Conservation (phyloP, 2,113 vertebrate genomes). For the Todiramphus saurophagus region DNA sequence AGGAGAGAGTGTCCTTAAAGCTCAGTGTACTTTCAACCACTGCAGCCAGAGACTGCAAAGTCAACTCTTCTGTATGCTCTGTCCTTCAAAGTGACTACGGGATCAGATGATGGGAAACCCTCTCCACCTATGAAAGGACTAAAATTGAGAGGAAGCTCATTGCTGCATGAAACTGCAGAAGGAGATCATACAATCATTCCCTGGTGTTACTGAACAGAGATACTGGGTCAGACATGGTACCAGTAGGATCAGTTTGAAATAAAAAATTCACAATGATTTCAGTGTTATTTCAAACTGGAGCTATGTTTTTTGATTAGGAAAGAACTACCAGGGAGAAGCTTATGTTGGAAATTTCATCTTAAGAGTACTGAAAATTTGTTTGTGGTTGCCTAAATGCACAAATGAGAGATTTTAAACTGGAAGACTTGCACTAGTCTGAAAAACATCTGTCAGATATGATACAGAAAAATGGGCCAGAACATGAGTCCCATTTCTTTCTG, state of each 20-base stretch:
- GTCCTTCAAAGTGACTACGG: background rate
- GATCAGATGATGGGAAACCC: background rate
- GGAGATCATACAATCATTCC: background rate
- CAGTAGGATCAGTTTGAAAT: background rate
- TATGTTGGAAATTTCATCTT: background rate
- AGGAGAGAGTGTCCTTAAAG: background rate
- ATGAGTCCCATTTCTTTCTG: background rate
- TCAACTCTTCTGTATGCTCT: background rate
- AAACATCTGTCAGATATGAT: background rate
- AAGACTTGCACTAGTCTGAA: background rate
- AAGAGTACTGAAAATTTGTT: background rate
- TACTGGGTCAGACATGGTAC: background rate
- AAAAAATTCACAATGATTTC: background rate
- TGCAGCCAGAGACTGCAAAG: background rate
- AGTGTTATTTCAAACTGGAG: background rate
- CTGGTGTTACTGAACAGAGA: background rate
- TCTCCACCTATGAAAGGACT: background rate
- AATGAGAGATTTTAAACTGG: background rate
- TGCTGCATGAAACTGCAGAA: background rate
- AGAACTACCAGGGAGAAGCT: background rate
- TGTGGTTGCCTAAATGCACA: background rate
- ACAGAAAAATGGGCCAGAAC: background rate
- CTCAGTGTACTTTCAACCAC: background rate
- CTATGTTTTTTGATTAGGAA: background rate
- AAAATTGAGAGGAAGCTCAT: background rate